A percentile compares a stretch with the other conserved stretches of the same genome.
phyloP scores from a whole-genome alignment of 2,888 invertebrate genomes.

The Tyria jacobaeae region DNA sequence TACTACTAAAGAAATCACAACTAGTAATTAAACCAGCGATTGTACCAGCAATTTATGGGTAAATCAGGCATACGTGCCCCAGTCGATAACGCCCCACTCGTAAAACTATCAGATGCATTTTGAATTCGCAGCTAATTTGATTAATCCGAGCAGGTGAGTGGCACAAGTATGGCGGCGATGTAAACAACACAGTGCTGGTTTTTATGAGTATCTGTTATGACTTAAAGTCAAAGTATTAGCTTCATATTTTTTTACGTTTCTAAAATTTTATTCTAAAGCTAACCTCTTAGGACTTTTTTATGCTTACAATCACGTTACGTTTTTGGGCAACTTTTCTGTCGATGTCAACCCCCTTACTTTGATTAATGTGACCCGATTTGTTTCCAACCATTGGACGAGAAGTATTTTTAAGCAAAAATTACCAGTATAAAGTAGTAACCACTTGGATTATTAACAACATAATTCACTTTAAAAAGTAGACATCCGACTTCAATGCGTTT shows the following conservation, averaged over 20 bases:
- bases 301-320: slow-evolving; percentile 1
- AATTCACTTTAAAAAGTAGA: no score
- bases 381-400: slow-evolving; percentile 13
- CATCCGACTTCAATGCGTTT: no score
- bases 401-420: slow-evolving; percentile 15
- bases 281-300: slow-evolving; percentile 11
- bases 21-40: no score
- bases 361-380: neutral
- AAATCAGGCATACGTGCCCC: slow-evolving; percentile 15
- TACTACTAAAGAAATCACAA: no score
- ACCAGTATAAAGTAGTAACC: slow-evolving; percentile 10
- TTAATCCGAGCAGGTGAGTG: slow-evolving; percentile 7
- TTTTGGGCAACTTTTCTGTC: slow-evolving; percentile 2
- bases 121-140: slow-evolving; percentile 10
- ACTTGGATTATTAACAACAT: slow-evolving; percentile 7
- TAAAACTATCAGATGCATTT: slow-evolving; percentile 11
- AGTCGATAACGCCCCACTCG: slow-evolving; percentile 9
- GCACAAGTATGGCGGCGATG: slow-evolving; percentile 15
- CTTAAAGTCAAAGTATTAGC: slow-evolving; percentile 8
- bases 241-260: slow-evolving; percentile 9
- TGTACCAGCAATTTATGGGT: no score
- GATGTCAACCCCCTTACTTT: neutral
- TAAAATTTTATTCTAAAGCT: slow-evolving; percentile 12
- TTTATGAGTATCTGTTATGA: slow-evolving; percentile 10
- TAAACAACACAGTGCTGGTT: slow-evolving; percentile 13